Percentiles rank a stretch among this genome's conserved stretches.
phyloP scores from a whole-genome alignment of 2,797 vertebrate species.

The Rousettus madagascariensis region DNA sequence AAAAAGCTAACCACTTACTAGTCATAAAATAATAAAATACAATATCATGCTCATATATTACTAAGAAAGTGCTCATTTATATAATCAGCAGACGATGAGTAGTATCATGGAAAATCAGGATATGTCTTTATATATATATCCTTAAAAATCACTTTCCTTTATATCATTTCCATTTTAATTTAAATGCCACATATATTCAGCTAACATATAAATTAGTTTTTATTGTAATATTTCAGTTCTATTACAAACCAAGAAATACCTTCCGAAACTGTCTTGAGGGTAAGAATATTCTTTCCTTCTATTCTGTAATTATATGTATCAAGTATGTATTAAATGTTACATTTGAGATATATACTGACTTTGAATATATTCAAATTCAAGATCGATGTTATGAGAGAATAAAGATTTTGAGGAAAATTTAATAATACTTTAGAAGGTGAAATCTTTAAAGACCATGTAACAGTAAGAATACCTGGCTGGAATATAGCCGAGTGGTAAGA shows the following conservation, averaged over 20 bases:
- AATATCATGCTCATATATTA: neutral
- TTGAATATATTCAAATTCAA: conserved; percentile 66
- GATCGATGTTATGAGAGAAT: conserved; percentile 57
- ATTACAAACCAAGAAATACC: conserved; percentile 41
- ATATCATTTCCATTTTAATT: conserved; percentile 50
- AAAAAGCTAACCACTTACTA: conserved; percentile 43
- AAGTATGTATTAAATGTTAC: conserved; percentile 51
- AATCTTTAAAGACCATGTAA: conserved; percentile 56
- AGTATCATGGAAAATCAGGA: neutral
- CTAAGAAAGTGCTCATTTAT: conserved; percentile 32
- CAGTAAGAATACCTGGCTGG: conserved; percentile 63
- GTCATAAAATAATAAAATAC: conserved; percentile 52
- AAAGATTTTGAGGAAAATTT: conserved; percentile 50
- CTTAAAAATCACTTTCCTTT: conserved; percentile 59
- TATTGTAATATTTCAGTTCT: conserved; percentile 49
- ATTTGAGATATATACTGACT: neutral
- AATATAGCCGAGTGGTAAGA: conserved; percentile 7
- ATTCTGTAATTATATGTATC: conserved; percentile 12
- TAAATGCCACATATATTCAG: conserved; percentile 54
- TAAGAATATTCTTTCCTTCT: conserved; percentile 44
- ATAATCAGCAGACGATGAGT: conserved; percentile 21
- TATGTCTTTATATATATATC: conserved; percentile 1
- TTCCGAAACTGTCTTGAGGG: conserved; percentile 15
- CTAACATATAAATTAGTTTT: conserved; percentile 54
- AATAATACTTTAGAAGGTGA: conserved; percentile 44